phyloP scores from a whole-genome alignment of 2,797 vertebrate species.

The Propithecus perrieri region DNA sequence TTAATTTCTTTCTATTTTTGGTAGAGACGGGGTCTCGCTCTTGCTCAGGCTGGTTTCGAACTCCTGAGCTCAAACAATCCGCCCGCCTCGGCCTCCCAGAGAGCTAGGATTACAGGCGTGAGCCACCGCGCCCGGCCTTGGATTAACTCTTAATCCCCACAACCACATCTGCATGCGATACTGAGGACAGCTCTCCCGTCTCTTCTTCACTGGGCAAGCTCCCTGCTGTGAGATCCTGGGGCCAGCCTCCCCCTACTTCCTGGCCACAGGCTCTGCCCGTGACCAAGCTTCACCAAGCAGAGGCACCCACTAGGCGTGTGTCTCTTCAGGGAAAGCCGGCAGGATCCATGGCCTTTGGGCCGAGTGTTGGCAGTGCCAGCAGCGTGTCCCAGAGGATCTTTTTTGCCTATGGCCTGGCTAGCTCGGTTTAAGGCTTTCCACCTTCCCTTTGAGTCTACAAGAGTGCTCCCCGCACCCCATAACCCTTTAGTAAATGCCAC shows the following conservation, averaged over 20 bases:
- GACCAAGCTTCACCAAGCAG: neutral
- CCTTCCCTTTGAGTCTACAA: neutral
- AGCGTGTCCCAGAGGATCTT: neutral
- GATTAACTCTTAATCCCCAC: neutral
- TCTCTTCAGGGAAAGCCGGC: neutral
- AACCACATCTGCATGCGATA: neutral
- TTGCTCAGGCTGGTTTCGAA: too few species aligned
- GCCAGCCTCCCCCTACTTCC: neutral
- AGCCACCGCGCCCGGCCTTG: neutral
- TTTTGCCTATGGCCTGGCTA: neutral
- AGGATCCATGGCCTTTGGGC: neutral
- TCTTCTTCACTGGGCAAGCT: neutral
- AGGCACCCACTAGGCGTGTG: neutral
- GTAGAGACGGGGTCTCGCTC: too few species aligned
- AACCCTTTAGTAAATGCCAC: neutral
- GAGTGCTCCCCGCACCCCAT: neutral
- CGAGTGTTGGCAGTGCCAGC: neutral
- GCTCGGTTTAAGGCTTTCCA: neutral
- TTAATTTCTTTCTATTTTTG: too few species aligned
- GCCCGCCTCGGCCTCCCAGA: too few species aligned
- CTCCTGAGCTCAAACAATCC: too few species aligned
- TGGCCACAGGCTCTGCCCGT: neutral
- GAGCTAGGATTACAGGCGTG: too few species aligned
- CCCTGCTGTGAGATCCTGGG: neutral
- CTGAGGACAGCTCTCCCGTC: neutral